Evolutionary conservation across 2,888 invertebrate species (phyloP), one percentile per base, ranked within the genome.

Genomic region (Drosophila prostipennis): DNA sequence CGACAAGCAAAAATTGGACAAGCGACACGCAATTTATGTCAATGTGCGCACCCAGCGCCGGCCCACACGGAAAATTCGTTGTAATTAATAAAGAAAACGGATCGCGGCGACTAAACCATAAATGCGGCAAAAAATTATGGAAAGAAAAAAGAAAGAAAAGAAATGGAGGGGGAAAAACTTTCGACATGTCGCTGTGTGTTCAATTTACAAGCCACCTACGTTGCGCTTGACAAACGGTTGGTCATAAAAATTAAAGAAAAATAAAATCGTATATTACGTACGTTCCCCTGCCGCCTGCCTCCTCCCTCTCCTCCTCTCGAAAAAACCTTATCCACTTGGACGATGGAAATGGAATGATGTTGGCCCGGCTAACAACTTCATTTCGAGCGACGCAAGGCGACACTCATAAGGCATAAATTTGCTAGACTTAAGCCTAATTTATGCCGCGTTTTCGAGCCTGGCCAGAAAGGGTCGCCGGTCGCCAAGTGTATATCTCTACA

Each of bases 301-400:
- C 43, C 26, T 26, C 1, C 26, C 26, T 7, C 29, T 0, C 29
- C 29, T 2, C 29, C 7, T 29, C 14, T 34, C 0, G 4, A 37
- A 34, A 45, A 45, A 45, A 13, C 19, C 13, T 13, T 32, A 48
- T 32, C 48, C 29, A 48, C 10, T 46, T 11, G 16, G 5, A 19
- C 19, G 42, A 19, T 23, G 43, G 43, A 2, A 57, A 11, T 60
- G 76, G 67, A 78, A 91, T 91, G 86, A 90, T 90, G 91, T 91
- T 91, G 89, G 81, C 87, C 84, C 78, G 80, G 89, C 90, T 90
- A 91, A 91, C 91, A 91, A 91, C 91, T 91, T 91, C 91, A 91
- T 91, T 91, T 87, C 84, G 84, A 84, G 80, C 64, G 51, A 54
- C 48, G 68, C 64, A 42, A 71, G 46, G 52, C 71, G 88, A 86